These are phyloP conservation scores for Myzus persicae DNA, from an alignment of 1,140 invertebrate species.

Conservation along the genomic window DNA sequence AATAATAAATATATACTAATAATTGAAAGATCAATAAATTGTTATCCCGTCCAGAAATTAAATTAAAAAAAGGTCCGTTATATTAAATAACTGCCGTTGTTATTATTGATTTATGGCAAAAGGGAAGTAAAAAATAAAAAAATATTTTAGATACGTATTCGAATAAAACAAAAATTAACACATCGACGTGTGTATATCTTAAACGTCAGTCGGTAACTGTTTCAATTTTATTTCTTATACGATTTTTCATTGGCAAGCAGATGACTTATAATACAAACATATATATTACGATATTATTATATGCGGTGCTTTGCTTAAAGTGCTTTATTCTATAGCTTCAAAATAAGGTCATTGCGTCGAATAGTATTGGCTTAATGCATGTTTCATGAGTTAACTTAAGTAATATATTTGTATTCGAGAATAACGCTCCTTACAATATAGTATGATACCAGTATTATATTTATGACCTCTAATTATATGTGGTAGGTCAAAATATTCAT, in stretches of 20 bases:
- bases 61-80: background rate
- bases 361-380: slow-evolving; percentile 17
- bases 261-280: background rate
- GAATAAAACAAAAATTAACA: background rate
- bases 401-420: background rate
- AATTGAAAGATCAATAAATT: background rate
- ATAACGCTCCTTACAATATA: background rate
- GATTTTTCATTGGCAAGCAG: background rate
- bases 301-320: slow-evolving; percentile 13
- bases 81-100: background rate
- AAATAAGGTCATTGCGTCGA: background rate
- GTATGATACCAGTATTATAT: background rate
- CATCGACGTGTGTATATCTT: background rate
- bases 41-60: background rate
- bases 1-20: slow-evolving; percentile 12
- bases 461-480: background rate
- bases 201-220: background rate
- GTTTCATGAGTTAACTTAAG: slow-evolving; percentile 20
- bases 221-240: background rate
- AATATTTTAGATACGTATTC: background rate
- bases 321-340: slow-evolving; percentile 13
- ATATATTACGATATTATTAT: background rate
- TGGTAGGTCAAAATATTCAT: background rate
- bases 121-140: background rate
- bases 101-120: slow-evolving; percentile 12